A percentile compares a stretch with the other conserved stretches of the same genome.
Conservation (phyloP, 2,113 vertebrate genomes). For the Pachyramphus minor region DNA sequence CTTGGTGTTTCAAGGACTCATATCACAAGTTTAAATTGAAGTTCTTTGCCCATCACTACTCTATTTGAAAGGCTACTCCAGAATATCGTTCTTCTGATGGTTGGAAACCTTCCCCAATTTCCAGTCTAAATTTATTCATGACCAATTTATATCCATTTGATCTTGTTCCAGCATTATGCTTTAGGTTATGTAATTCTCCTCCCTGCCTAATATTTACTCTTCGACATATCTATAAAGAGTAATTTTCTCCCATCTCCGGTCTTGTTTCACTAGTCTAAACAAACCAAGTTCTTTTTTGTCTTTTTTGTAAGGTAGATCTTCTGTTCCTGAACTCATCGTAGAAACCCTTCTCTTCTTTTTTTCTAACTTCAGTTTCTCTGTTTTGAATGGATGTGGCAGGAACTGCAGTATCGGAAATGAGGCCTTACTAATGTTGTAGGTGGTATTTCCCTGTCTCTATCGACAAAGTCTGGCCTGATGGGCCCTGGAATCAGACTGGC, state of each 20-base stretch:
- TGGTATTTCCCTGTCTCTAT: neutral
- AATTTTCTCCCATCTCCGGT: neutral
- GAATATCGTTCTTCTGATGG: neutral
- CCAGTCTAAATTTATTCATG: slow-evolving; percentile 43
- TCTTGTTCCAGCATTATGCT: slow-evolving; percentile 24
- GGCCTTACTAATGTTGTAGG: neutral
- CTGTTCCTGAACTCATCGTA: neutral
- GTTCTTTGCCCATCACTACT: neutral
- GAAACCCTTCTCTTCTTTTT: neutral
- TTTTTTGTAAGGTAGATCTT: neutral
- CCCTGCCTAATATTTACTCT: neutral
- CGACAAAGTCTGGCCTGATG: neutral
- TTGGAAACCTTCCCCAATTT: neutral
- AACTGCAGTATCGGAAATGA: fast-evolving
- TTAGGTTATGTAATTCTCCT: slow-evolving; percentile 3
- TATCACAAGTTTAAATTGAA: slow-evolving; percentile 18
- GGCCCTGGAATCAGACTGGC: neutral
- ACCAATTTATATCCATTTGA: slow-evolving; percentile 19
- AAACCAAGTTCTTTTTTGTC: neutral
- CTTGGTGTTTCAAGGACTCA: slow-evolving; percentile 18
- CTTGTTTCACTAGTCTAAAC: neutral
- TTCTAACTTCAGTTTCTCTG: neutral
- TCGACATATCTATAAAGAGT: neutral
- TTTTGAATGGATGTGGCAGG: neutral
- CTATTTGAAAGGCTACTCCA: slow-evolving; percentile 34